A percentile compares a stretch with the other conserved stretches of the same genome.
These are phyloP conservation scores for Lathamus discolor DNA, from an alignment of 2,113 vertebrate species.

Conservation along the genomic window DNA sequence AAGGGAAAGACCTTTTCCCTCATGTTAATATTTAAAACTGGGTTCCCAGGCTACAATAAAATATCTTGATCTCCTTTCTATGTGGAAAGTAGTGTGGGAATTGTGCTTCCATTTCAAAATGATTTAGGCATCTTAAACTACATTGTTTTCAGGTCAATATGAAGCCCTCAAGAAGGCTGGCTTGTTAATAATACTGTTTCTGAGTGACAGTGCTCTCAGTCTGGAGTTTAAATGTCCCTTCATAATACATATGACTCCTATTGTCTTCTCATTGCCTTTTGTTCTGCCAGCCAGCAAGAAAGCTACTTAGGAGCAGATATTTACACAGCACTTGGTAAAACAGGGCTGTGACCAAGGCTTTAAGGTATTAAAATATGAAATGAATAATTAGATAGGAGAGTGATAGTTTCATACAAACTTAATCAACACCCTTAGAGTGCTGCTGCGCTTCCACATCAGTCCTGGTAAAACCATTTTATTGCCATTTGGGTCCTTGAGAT, in stretches of 20 bases:
- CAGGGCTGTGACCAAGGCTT: neutral
- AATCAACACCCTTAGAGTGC: no score
- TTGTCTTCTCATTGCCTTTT: neutral
- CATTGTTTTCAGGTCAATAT: neutral
- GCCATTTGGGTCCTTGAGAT: neutral
- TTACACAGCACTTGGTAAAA: neutral
- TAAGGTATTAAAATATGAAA: neutral
- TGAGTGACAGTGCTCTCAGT: neutral
- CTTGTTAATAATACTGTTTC: neutral
- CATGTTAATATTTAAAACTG: neutral
- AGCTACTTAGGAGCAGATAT: neutral
- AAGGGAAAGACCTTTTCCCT: neutral
- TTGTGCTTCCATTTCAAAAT: neutral
- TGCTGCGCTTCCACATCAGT: neutral
- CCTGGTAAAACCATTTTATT: neutral
- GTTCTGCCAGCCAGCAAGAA: neutral
- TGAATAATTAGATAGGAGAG: neutral
- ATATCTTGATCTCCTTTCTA: neutral
- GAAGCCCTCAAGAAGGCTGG: neutral
- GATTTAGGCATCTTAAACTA: neutral
- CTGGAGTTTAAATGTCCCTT: neutral
- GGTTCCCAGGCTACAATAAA: neutral
- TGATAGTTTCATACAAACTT: neutral
- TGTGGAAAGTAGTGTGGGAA: neutral
- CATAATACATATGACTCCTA: no score